Percentiles rank a stretch among this genome's conserved stretches.
Evolutionary conservation across 1,140 invertebrate species (phyloP).

Genomic region (Anagrus nilaparvatae): DNA sequence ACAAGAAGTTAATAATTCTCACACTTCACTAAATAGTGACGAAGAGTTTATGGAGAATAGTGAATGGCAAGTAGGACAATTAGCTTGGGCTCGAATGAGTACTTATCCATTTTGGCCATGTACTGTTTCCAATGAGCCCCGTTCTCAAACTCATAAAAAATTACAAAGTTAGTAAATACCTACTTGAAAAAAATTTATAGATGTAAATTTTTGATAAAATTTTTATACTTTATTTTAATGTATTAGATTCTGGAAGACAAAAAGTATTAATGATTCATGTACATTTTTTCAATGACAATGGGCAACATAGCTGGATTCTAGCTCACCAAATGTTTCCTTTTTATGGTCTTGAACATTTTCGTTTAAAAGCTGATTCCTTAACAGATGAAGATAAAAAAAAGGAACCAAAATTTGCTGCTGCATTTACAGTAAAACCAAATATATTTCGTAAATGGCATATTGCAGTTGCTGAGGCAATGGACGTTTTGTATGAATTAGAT

Average conservation of each 20-base stretch:
- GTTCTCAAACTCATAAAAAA: slow-evolving; percentile 41
- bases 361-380: slow-evolving; percentile 28
- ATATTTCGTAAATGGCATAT: slow-evolving; percentile 45
- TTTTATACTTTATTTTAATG: slow-evolving; percentile 2
- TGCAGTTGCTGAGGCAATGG: slow-evolving; percentile 46
- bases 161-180: slow-evolving; percentile 33
- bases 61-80: slow-evolving; percentile 43
- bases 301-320: slow-evolving; percentile 61
- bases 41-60: slow-evolving; percentile 9
- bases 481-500: slow-evolving; percentile 15
- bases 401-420: slow-evolving; percentile 41
- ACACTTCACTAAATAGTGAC: not conserved
- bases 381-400: slow-evolving; percentile 32
- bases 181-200: not conserved
- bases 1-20: not conserved
- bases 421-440: slow-evolving; percentile 41
- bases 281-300: slow-evolving; percentile 71
- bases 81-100: slow-evolving; percentile 60
- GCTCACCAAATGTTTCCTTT: slow-evolving; percentile 52
- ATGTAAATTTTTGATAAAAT: not conserved
- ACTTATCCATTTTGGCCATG: slow-evolving; percentile 70
- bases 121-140: slow-evolving; percentile 57
- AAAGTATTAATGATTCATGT: slow-evolving; percentile 53
- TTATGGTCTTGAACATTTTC: slow-evolving; percentile 52
- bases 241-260: slow-evolving; percentile 27